Evolutionary conservation across 37 sponge, comb jelly and placozoan genomes (phyloP), one percentile per base, ranked within the genome.

Genomic region (Haliclona indistincta): DNA sequence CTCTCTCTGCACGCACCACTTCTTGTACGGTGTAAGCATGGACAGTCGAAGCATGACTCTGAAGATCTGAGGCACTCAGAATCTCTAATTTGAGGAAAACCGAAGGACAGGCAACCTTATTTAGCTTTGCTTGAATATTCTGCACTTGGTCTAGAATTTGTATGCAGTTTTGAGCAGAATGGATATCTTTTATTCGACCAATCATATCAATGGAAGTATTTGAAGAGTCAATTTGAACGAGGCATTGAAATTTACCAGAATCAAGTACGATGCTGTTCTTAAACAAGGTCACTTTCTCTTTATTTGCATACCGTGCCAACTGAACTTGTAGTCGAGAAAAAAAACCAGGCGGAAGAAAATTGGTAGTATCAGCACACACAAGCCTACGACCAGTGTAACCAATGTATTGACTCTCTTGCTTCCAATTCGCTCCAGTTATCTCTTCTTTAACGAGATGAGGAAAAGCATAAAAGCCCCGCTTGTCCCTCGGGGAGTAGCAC

Each of bases 281-380:
- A 68, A 78, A 86, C 35, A 74, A 49, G 38, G 23, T 6, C 13
- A 10, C 20, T 13, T 68, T 43, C 34, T 76, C 82, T 39, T 68
- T 53, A n/a, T 32, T 43, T 1, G 70, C 37, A 0, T 30, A 26
- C 30, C 33, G 43, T 25, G 55, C 69, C 22, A 69, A 39, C n/a
- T 67, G 71, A 1, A 91, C 92, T n/a, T 86, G 87, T 20, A 91
- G 42, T 23, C 83, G 78, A 28, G 76, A 64, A 38, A 91, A 78
- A 43, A 91, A 91, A 7, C 92, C 92, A 0, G 87, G 87, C 0
- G 92, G 87, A 6, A 91, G 72, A 0, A 70, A 43, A 63, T 91
- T 87, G 4, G 70, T 83, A 8, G 77, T 55, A 26, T 85, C 83
- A 15, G 56, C 29, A 49, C 87, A 81, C 15, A 49, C 41, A 32